Evolutionary conservation across 2,888 invertebrate genomes (phyloP).

Genomic region (Dasysyrphus tricinctus): DNA sequence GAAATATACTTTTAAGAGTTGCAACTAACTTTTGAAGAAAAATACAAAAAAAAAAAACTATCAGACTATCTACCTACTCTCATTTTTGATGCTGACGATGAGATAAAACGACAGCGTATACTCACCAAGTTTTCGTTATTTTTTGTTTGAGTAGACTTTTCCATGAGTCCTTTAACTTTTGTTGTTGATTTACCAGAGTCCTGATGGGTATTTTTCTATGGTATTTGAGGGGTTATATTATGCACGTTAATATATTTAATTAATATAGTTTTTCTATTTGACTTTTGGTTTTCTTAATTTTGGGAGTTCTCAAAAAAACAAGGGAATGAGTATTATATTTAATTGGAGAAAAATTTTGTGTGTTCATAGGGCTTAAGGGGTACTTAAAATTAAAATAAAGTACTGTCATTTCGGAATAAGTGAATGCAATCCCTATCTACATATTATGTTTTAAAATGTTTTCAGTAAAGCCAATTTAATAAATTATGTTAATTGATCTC

Average conservation of each 20-base stretch:
- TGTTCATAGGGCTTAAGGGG: not conserved
- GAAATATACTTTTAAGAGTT: slow-evolving; percentile 35
- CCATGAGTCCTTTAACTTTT: slow-evolving; percentile 78
- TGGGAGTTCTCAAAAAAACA: not conserved
- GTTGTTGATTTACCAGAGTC: slow-evolving; percentile 68
- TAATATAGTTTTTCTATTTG: slow-evolving; percentile 78
- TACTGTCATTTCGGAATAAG: too few relatives aligned
- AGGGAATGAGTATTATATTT: not conserved
- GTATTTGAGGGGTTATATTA: slow-evolving; percentile 19
- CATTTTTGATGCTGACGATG: not conserved
- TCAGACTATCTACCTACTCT: slow-evolving; percentile 13
- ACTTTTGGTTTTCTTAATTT: slow-evolving; percentile 64
- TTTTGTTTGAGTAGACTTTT: slow-evolving; percentile 81
- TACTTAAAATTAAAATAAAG: too few relatives aligned
- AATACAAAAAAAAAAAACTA: slow-evolving; percentile 1
- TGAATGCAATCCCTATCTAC: too few relatives aligned
- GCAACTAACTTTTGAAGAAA: slow-evolving; percentile 46
- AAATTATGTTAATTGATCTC: too few relatives aligned
- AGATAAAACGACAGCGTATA: slow-evolving; percentile 75
- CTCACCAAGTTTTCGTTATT: slow-evolving; percentile 82
- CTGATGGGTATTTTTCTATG: slow-evolving; percentile 57
- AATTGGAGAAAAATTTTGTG: not conserved
- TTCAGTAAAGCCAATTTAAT: too few relatives aligned
- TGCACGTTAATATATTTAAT: slow-evolving; percentile 22
- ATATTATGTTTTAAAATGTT: too few relatives aligned